phyloP scores from a whole-genome alignment of 2,113 vertebrate species.

The Galemys pyrenaicus region DNA sequence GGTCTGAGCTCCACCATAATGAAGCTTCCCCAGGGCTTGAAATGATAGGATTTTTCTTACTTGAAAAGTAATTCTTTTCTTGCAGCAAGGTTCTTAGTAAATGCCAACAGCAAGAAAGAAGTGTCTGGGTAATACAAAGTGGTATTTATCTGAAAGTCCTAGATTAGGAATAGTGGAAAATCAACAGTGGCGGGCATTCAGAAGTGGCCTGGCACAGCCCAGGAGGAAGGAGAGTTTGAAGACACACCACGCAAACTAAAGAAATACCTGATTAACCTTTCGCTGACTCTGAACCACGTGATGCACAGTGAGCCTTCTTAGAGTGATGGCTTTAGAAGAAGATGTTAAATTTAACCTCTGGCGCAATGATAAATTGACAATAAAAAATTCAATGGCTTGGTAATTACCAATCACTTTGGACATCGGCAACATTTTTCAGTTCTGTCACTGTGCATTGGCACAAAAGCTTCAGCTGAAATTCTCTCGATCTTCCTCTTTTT shows the following conservation, averaged over 20 bases:
- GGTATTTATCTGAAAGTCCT: slow-evolving; percentile 77
- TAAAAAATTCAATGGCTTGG: slow-evolving; percentile 99
- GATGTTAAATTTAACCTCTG: slow-evolving; percentile 98
- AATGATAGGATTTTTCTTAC: slow-evolving; percentile 72
- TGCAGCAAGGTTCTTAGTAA: slow-evolving; percentile 64
- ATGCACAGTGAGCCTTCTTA: slow-evolving; percentile 89
- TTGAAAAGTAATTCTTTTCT: slow-evolving; percentile 71
- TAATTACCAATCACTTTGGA: slow-evolving; percentile 99
- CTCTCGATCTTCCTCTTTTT: slow-evolving; percentile 94
- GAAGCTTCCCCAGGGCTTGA: slow-evolving; percentile 63
- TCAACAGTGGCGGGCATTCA: slow-evolving; percentile 15
- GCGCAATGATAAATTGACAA: slow-evolving; percentile 99
- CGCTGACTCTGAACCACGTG: slow-evolving; percentile 93
- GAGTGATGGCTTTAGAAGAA: slow-evolving; percentile 94
- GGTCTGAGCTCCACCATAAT: slow-evolving; percentile 65
- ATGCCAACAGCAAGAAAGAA: slow-evolving; percentile 26
- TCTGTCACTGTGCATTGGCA: slow-evolving; percentile 94
- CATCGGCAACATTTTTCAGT: slow-evolving; percentile 98
- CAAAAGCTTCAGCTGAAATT: slow-evolving; percentile 96
- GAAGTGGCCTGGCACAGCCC: slow-evolving; percentile 53
- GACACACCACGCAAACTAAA: slow-evolving; percentile 91
- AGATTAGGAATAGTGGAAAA: slow-evolving; percentile 79
- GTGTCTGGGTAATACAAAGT: slow-evolving; percentile 62
- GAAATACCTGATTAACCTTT: slow-evolving; percentile 99
- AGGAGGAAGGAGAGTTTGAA: slow-evolving; percentile 85